Percentiles rank a stretch among this genome's conserved stretches.
phyloP scores from a whole-genome alignment of 2,797 vertebrate species.

The Naso thynnoides region DNA sequence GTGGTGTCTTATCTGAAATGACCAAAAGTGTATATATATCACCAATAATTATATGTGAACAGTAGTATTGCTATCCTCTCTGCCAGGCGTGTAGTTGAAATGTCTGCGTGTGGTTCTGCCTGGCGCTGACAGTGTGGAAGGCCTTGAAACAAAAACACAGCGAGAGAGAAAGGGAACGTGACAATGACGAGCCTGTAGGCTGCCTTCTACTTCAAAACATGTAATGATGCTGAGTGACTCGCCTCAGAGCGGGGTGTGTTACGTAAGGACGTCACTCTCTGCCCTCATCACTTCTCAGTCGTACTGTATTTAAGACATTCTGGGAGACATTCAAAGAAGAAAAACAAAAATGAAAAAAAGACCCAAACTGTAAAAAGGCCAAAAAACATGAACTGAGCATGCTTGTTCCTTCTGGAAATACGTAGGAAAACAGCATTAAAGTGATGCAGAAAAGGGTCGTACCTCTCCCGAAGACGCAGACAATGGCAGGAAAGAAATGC shows the following conservation, averaged over 20 bases:
- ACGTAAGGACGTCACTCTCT: conserved; percentile 51
- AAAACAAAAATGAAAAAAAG: conserved; percentile 37
- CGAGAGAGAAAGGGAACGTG: conserved; percentile 10
- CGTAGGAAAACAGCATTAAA: conserved; percentile 40
- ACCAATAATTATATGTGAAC: conserved; percentile 73
- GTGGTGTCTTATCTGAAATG: conserved; percentile 71
- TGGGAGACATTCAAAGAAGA: conserved; percentile 31
- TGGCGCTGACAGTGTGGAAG: conserved; percentile 45
- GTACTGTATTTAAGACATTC: conserved; percentile 61
- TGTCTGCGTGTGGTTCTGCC: conserved; percentile 59
- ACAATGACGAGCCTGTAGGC: conserved; percentile 50
- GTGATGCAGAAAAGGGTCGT: conserved; percentile 43
- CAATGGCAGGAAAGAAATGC: conserved; percentile 67
- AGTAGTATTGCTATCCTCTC: conserved; percentile 67
- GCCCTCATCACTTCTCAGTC: conserved; percentile 55
- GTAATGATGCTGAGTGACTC: conserved; percentile 59
- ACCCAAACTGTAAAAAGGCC: neutral
- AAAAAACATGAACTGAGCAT: conserved; percentile 46
- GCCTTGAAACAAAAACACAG: conserved; percentile 40
- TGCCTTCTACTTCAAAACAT: conserved; percentile 62
- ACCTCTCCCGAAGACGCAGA: conserved; percentile 68
- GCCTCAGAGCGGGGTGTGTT: conserved; percentile 48
- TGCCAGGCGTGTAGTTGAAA: conserved; percentile 62
- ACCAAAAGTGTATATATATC: conserved; percentile 73
- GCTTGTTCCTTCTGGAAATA: conserved; percentile 47